Base-by-base conservation (phyloP, 2,113 vertebrate genomes). In the Lampris megalopsis region DNA sequence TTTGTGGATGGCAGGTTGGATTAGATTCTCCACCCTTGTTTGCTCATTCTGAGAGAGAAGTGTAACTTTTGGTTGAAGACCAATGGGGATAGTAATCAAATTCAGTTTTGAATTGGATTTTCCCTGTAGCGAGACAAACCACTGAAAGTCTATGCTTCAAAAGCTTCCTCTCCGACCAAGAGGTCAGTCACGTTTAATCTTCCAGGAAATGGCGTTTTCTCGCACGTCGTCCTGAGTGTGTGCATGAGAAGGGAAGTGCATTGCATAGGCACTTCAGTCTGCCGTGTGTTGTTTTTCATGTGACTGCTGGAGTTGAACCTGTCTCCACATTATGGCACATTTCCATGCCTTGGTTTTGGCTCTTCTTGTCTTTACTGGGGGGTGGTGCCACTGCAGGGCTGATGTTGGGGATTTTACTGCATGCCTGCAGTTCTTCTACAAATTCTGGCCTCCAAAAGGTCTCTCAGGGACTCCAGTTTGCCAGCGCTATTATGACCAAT, bases 321-420 rank as follows among this genome's bases (percentile, higher is more conserved):
- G 0, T 4, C 11, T 6, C 0, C 2, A 10, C 5, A 53, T 48
- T 0, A 92, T 87, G 90, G 47, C 50, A 0, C 9, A 1, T 45
- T 3, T 5, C 8, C 8, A 0, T 8, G 1, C 13, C 38, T 36
- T 65, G 36, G 24, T 8, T 1, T 5, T 49, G 38, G 3, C 64
- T 6, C 0, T 73, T 13, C 38, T 82, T 48, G 6, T 52, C 62
- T 13, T 81, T 5, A 0, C 35, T 2, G 61, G 58, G 40, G 42
- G 9, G 5, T 82, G 77, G 67, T 36, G 3, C 6, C 47, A 40
- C 13, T 69, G 79, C 5, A 61, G 1, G 0, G 91, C 88, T 5
- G 90, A 94, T 35, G 91, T 93, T 0, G 92, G 91, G 2, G 86
- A 86, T 9, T 94, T 94, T 38, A 2, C 80, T 6, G 82, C 84